Evolutionary conservation across 2,113 vertebrate genomes (phyloP).

Genomic region (Microcebus griseorufus): DNA sequence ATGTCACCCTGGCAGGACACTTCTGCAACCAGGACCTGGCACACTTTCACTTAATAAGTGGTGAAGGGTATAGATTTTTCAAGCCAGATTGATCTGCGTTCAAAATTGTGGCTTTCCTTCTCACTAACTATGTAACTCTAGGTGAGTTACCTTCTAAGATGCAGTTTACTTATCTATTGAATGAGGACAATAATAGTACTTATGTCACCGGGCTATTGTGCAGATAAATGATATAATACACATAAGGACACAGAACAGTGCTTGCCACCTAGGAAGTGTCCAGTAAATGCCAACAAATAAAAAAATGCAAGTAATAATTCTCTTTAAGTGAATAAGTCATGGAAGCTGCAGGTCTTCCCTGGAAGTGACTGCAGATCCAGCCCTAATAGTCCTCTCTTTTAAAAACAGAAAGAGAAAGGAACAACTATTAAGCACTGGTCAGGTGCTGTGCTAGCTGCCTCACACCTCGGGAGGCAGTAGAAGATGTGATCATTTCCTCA

Average conservation of each 20-base stretch:
- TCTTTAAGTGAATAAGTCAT: background rate
- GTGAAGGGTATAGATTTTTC: constrained; percentile 27
- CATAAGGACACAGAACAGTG: background rate
- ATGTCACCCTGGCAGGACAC: background rate
- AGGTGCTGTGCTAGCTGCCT: background rate
- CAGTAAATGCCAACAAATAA: background rate
- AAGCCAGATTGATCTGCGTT: background rate
- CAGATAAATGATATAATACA: background rate
- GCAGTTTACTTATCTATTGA: background rate
- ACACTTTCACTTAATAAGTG: background rate
- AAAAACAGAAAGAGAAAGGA: background rate
- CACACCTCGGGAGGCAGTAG: background rate
- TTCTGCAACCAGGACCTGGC: background rate
- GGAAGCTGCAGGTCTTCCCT: background rate
- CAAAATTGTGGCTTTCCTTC: background rate
- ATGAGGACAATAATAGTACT: background rate
- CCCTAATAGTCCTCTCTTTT: background rate
- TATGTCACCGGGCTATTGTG: rapidly evolving
- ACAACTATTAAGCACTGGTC: background rate
- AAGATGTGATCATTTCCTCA: background rate
- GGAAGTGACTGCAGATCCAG: background rate
- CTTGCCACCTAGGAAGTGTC: background rate
- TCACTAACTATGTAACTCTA: background rate
- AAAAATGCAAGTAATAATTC: background rate
- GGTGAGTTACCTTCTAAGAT: background rate